Evolutionary conservation across 2,888 invertebrate genomes (phyloP).

Genomic region (Neoaliturus tenellus): DNA sequence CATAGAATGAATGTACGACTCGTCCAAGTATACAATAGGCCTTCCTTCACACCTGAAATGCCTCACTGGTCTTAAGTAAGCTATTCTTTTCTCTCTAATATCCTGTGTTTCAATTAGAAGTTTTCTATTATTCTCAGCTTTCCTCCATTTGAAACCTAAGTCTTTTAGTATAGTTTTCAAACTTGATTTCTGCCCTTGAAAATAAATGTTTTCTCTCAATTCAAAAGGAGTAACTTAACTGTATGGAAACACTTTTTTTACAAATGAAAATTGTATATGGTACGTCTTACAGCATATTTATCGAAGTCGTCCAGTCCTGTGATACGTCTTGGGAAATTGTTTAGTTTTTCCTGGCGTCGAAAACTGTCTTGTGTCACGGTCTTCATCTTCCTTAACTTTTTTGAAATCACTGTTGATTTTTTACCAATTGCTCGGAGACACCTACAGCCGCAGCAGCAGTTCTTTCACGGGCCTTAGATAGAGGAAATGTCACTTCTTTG

Average conservation of each 20-base stretch:
- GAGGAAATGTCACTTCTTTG: not conserved
- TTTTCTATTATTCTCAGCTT: conserved; percentile 28
- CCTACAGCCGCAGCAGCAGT: conserved; percentile 15
- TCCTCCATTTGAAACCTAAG: conserved; percentile 47
- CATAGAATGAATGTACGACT: conserved; percentile 4
- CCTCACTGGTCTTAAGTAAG: not conserved
- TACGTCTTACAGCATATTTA: conserved; percentile 45
- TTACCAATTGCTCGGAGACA: not conserved
- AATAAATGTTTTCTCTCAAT: not conserved
- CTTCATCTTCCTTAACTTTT: conserved; percentile 4
- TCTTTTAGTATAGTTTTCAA: not conserved
- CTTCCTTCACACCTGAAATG: not conserved
- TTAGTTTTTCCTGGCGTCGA: conserved; percentile 32
- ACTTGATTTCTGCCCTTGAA: not conserved
- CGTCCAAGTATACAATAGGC: conserved; percentile 10
- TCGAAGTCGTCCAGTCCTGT: conserved; percentile 45
- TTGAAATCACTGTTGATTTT: conserved; percentile 22
- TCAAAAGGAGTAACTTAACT: not conserved
- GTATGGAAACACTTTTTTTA: conserved; percentile 27
- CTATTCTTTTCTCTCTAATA: conserved; percentile 13
- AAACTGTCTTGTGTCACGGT: conserved; percentile 29
- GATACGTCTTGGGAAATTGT: conserved; percentile 13
- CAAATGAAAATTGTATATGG: too few relatives aligned
- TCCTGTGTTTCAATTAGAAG: conserved; percentile 36
- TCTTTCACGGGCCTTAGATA: conserved; percentile 5